Percentiles rank a stretch among this genome's conserved stretches.
These are phyloP conservation scores for Malthinus flaveolus DNA, from an alignment of 2,888 invertebrate genomes.

Conservation along the genomic window DNA sequence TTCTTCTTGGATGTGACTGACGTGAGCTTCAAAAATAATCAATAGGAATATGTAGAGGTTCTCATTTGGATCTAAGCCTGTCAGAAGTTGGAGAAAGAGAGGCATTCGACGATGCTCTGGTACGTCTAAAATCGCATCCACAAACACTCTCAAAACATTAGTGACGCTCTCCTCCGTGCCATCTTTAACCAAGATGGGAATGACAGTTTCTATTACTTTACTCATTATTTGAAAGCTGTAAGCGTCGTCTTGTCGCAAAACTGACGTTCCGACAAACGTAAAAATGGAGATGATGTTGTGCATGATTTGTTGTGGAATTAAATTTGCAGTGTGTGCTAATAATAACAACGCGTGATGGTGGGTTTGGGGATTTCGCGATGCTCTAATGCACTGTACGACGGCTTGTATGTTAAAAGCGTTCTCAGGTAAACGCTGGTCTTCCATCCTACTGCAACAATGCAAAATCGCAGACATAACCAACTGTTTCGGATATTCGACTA, in stretches of 20 bases:
- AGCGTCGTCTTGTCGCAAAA: constrained; percentile 90
- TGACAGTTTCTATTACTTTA: constrained; percentile 84
- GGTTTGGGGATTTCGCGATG: constrained; percentile 92
- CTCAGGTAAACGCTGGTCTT: constrained; percentile 56
- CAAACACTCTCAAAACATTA: constrained; percentile 83
- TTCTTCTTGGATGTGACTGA: constrained; percentile 60
- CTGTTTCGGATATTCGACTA: constrained; percentile 88
- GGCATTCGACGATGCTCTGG: constrained; percentile 88
- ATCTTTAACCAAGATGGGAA: constrained; percentile 72
- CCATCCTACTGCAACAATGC: constrained; percentile 67
- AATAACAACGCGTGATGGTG: constrained; percentile 91
- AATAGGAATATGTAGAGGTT: constrained; percentile 74
- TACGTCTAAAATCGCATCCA: constrained; percentile 87
- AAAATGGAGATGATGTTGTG: constrained; percentile 96
- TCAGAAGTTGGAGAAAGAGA: constrained; percentile 78
- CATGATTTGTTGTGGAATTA: constrained; percentile 82
- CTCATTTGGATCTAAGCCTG: constrained; percentile 66
- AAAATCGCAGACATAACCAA: constrained; percentile 77
- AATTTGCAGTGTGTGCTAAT: constrained; percentile 75
- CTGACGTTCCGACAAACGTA: constrained; percentile 95
- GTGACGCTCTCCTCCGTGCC: constrained; percentile 50
- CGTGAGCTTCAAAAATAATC: constrained; percentile 72
- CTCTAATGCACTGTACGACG: constrained; percentile 81
- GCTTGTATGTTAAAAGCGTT: constrained; percentile 69
- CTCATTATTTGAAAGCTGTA: constrained; percentile 94